Percentiles rank a stretch among this genome's conserved stretches.
Evolutionary conservation across 2,888 invertebrate species (phyloP).

Genomic region (Trisateles emortualis): DNA sequence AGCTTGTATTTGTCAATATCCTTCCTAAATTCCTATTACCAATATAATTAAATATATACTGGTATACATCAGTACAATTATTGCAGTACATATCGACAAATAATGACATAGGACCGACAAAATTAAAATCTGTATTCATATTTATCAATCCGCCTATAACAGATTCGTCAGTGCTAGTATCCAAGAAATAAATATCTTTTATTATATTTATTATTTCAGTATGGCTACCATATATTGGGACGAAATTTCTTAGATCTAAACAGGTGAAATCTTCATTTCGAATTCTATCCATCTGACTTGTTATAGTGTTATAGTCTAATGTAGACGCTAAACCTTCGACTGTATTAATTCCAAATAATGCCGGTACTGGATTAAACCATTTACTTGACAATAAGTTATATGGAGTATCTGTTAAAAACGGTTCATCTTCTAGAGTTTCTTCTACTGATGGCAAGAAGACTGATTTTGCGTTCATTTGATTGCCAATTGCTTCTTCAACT

Average conservation of each 20-base stretch:
- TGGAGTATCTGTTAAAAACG: slow-evolving; percentile 75
- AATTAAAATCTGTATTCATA: slow-evolving; percentile 75
- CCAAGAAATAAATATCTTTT: slow-evolving; percentile 73
- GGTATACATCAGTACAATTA: slow-evolving; percentile 61
- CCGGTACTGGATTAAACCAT: slow-evolving; percentile 74
- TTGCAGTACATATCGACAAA: slow-evolving; percentile 73
- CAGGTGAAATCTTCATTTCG: slow-evolving; percentile 72
- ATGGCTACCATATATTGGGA: slow-evolving; percentile 58
- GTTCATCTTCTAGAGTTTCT: slow-evolving; percentile 66
- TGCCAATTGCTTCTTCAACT: slow-evolving; percentile 75
- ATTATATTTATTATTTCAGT: slow-evolving; percentile 64
- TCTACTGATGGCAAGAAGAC: slow-evolving; percentile 78
- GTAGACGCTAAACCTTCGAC: slow-evolving; percentile 84
- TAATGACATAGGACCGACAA: slow-evolving; percentile 74
- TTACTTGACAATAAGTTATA: slow-evolving; percentile 72
- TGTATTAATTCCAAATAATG: slow-evolving; percentile 84
- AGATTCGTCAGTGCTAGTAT: slow-evolving; percentile 67
- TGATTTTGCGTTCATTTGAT: slow-evolving; percentile 76
- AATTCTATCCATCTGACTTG: slow-evolving; percentile 73
- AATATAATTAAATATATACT: slow-evolving; percentile 76
- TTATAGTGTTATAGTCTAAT: slow-evolving; percentile 73
- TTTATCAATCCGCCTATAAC: slow-evolving; percentile 77
- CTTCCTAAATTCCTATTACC: slow-evolving; percentile 77
- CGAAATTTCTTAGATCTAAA: slow-evolving; percentile 66
- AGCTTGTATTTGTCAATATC: slow-evolving; percentile 71